A percentile compares a stretch with the other conserved stretches of the same genome.
Conservation (phyloP, 2,113 vertebrate species). For the Setophaga kirtlandii region DNA sequence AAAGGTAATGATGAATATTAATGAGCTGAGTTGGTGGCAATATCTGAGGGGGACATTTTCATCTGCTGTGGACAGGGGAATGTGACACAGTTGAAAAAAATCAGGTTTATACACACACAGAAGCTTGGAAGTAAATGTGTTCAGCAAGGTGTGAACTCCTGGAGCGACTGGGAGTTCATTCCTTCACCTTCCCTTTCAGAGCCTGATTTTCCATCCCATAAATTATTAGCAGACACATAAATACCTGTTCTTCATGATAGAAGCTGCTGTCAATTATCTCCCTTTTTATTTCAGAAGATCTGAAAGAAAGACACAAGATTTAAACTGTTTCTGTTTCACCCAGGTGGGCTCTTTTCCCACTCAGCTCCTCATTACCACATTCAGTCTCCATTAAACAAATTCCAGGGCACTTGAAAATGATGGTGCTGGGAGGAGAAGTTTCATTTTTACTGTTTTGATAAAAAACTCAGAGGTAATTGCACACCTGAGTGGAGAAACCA, state of each 20-base stretch:
- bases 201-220: neutral
- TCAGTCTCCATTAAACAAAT: neutral
- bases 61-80: neutral
- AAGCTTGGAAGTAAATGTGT: rapidly evolving
- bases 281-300: neutral
- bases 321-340: neutral
- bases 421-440: neutral
- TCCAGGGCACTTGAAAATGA: neutral
- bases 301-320: neutral
- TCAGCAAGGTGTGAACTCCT: neutral
- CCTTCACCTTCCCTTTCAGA: neutral
- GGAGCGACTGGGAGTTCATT: rapidly evolving
- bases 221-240: neutral
- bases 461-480: rapidly evolving
- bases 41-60: neutral
- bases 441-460: neutral
- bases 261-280: neutral
- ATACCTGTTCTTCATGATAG: neutral
- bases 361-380: rapidly evolving
- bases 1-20: slow-evolving; percentile 42
- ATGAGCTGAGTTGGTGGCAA: neutral
- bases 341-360: neutral
- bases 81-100: neutral
- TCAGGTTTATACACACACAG: neutral
- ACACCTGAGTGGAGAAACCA: neutral